phyloP scores from a whole-genome alignment of 1,140 invertebrate species.

The Drosophila seguyi region DNA sequence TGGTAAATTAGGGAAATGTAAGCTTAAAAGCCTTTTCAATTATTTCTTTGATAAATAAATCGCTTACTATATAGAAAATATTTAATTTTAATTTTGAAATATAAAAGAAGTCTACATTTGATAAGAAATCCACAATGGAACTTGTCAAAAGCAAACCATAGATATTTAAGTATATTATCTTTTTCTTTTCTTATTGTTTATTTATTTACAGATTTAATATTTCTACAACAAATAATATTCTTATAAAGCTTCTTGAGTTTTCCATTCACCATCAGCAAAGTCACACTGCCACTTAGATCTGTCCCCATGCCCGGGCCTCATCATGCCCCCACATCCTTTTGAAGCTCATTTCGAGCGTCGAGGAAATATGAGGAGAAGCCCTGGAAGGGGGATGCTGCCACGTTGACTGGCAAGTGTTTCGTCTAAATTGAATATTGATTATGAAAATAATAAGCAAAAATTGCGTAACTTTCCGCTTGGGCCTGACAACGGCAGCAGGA shows the following conservation, averaged over 20 bases:
- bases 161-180: neutral
- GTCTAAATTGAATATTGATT: conserved; percentile 83
- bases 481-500: conserved; percentile 65
- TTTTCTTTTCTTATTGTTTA: neutral
- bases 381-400: conserved; percentile 26
- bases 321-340: conserved; percentile 54
- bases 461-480: conserved; percentile 79
- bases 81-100: neutral
- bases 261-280: neutral
- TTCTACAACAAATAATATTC: neutral
- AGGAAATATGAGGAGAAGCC: conserved; percentile 37
- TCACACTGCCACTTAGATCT: conserved; percentile 34
- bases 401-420: conserved; percentile 73
- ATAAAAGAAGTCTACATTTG: neutral
- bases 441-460: conserved; percentile 84
- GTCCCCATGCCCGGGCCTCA: conserved; percentile 10
- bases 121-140: neutral
- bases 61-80: fast-evolving
- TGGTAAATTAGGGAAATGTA: neutral
- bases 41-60: neutral
- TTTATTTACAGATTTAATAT: neutral
- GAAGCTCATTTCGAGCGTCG: conserved; percentile 58
- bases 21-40: neutral
- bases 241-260: neutral
- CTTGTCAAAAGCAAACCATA: neutral